These are phyloP conservation scores for Bugulina stolonifera DNA, from an alignment of 2,888 invertebrate species.

Conservation along the genomic window DNA sequence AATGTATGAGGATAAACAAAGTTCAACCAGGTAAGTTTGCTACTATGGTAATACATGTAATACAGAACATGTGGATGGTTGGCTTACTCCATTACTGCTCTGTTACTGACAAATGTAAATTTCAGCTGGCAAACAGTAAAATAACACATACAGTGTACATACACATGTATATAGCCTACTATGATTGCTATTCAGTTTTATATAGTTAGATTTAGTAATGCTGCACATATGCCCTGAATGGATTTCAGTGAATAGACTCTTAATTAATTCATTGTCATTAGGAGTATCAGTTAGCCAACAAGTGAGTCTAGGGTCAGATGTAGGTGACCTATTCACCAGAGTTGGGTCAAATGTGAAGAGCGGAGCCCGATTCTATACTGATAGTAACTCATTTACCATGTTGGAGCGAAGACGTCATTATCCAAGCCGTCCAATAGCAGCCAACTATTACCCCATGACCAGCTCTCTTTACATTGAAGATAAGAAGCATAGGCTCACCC, in stretches of 20 bases:
- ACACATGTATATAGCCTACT: no score
- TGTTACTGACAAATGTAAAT: no score
- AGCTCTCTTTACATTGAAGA: constrained; percentile 45
- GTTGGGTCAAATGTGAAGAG: constrained; percentile 36
- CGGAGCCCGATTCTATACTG: constrained; percentile 41
- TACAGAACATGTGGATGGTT: no score
- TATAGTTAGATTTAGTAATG: no score
- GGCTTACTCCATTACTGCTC: no score
- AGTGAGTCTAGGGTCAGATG: neutral
- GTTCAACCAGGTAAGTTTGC: neutral
- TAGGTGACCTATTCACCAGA: constrained; percentile 37
- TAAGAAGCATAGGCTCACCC: constrained; percentile 35
- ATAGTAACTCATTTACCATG: constrained; percentile 48
- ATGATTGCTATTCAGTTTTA: no score
- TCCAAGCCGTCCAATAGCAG: constrained; percentile 37
- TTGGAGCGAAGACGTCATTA: constrained; percentile 39
- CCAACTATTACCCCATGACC: constrained; percentile 50
- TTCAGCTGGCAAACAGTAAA: no score
- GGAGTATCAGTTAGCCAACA: constrained; percentile 7
- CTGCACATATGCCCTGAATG: no score
- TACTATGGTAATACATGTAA: neutral
- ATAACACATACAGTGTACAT: no score
- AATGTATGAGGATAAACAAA: neutral
- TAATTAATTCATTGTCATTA: no score
- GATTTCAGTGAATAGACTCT: no score